Evolutionary conservation across 2,888 invertebrate genomes (phyloP).

Genomic region (Lapara coniferarum): DNA sequence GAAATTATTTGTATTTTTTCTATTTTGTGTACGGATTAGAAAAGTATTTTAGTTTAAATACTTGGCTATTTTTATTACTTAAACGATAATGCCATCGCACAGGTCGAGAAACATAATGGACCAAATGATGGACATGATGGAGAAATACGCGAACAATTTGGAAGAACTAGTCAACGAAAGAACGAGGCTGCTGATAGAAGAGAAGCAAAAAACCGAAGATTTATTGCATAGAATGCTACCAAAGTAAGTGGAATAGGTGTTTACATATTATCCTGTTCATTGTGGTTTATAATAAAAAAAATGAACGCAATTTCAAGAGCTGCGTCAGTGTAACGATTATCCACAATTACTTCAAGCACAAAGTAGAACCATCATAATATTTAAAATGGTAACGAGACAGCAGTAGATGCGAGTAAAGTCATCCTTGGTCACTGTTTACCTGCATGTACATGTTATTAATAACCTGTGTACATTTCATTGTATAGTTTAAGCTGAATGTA

Average conservation of each 20-base stretch:
- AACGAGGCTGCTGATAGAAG: constrained; percentile 94
- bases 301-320: not conserved
- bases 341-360: not conserved
- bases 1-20: not conserved
- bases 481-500: constrained; percentile 46
- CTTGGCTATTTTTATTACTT: too few species aligned
- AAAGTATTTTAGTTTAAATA: too few species aligned
- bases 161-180: constrained; percentile 97
- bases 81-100: constrained; percentile 24
- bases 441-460: constrained; percentile 63
- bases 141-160: constrained; percentile 96
- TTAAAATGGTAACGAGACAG: constrained; percentile 20
- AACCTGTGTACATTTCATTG: constrained; percentile 53
- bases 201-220: constrained; percentile 96
- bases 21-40: too few species aligned
- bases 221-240: constrained; percentile 97
- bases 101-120: constrained; percentile 96
- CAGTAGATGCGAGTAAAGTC: constrained; percentile 39
- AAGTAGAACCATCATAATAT: constrained; percentile 9
- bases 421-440: constrained; percentile 46
- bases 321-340: constrained; percentile 2
- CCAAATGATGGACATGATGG: constrained; percentile 99
- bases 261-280: constrained; percentile 15
- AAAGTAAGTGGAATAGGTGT: constrained; percentile 82
- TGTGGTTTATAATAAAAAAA: not conserved